These are phyloP conservation scores for Colius striatus DNA, from an alignment of 2,113 vertebrate genomes.

Conservation along the genomic window DNA sequence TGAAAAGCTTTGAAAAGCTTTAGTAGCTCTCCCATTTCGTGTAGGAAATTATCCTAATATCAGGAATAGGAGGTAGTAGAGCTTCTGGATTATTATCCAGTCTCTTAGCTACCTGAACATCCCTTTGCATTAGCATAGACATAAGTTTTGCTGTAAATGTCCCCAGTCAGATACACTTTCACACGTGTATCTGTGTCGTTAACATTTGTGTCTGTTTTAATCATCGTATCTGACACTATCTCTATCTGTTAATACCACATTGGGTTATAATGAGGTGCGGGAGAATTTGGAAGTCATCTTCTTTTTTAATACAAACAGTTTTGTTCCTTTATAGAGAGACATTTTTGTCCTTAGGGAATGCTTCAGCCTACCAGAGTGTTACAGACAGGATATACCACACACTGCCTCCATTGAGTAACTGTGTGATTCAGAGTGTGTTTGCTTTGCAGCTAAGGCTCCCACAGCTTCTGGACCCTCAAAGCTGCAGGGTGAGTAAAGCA, in stretches of 20 bases:
- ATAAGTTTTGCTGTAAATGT: background rate
- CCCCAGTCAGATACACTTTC: background rate
- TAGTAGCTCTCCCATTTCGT: background rate
- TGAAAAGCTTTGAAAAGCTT: background rate
- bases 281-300: background rate
- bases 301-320: background rate
- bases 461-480: constrained; percentile 60
- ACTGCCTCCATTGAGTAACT: constrained; percentile 68
- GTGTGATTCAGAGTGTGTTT: constrained; percentile 41
- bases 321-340: constrained; percentile 50
- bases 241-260: too few species aligned
- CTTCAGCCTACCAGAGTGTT: constrained; percentile 72
- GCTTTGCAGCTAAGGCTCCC: constrained; percentile 72
- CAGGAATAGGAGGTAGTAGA: background rate
- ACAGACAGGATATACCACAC: constrained; percentile 69
- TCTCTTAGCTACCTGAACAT: background rate
- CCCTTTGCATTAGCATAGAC: background rate
- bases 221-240: background rate
- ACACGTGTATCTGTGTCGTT: background rate
- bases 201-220: background rate
- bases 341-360: constrained; percentile 76
- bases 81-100: background rate
- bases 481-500: constrained; percentile 61
- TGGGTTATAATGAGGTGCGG: background rate
- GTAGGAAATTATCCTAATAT: background rate